phyloP scores from a whole-genome alignment of 2,888 invertebrate species.

The Eupithecia insigniata region DNA sequence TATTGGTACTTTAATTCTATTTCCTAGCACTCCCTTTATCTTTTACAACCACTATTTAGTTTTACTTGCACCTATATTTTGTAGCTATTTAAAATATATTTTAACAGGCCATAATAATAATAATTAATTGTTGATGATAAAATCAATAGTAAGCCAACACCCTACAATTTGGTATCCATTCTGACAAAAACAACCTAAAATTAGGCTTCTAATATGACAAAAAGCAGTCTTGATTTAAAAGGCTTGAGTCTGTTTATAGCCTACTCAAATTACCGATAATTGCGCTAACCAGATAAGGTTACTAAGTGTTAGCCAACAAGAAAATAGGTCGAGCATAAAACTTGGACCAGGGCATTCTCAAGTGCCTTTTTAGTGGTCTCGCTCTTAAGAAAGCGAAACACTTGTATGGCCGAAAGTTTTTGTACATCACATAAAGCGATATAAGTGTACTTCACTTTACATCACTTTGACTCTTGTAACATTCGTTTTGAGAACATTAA shows the following conservation, averaged over 20 bases:
- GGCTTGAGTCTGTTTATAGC: slow-evolving; percentile 32
- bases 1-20: background rate
- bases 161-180: background rate
- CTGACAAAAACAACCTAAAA: slow-evolving; percentile 11
- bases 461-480: background rate
- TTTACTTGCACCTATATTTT: slow-evolving; percentile 1
- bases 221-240: slow-evolving; percentile 27
- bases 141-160: background rate
- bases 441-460: background rate
- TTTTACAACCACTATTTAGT: slow-evolving; percentile 1
- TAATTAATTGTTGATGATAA: background rate
- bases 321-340: slow-evolving; percentile 54
- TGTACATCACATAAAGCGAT: slow-evolving; percentile 3
- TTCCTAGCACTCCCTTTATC: background rate
- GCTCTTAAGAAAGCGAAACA: slow-evolving; percentile 47
- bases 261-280: slow-evolving; percentile 48
- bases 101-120: background rate
- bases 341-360: slow-evolving; percentile 43
- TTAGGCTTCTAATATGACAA: slow-evolving; percentile 27
- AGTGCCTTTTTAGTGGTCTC: slow-evolving; percentile 49
- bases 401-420: slow-evolving; percentile 26
- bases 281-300: slow-evolving; percentile 52
- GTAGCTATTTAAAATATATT: background rate
- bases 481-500: background rate
- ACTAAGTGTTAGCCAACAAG: slow-evolving; percentile 53